Conservation (phyloP, 1,140 invertebrate species). For the Macrosteles quadrilineatus region DNA sequence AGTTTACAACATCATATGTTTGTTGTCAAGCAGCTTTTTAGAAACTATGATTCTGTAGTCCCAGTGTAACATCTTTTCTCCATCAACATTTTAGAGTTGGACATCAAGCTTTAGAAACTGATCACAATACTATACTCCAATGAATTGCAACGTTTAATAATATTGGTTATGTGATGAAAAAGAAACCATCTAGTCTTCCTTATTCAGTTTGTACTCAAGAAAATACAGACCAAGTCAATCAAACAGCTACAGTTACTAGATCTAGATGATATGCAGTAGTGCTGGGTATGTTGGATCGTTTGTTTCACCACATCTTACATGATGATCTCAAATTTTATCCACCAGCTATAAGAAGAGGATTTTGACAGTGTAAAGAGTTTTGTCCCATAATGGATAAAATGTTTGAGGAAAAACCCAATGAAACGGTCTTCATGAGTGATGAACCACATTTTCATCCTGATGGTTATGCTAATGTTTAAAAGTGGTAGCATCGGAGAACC, state of each 20-base stretch:
- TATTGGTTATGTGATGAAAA: conserved; percentile 34
- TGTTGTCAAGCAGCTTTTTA: conserved; percentile 29
- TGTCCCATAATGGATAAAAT: conserved; percentile 24
- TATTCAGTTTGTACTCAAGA: conserved; percentile 35
- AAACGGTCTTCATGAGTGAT: conserved; percentile 43
- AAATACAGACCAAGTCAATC: conserved; percentile 29
- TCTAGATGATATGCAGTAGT: conserved; percentile 22
- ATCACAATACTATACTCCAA: conserved; percentile 31
- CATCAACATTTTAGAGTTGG: conserved; percentile 31
- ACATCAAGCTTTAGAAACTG: conserved; percentile 19
- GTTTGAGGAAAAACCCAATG: conserved; percentile 12
- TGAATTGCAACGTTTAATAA: conserved; percentile 37
- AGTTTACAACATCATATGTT: conserved; percentile 30
- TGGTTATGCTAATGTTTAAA: conserved; percentile 47
- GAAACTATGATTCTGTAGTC: conserved; percentile 29
- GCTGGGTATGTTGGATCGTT: conserved; percentile 7
- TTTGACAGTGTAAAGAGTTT: conserved; percentile 26
- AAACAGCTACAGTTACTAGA: conserved; percentile 8
- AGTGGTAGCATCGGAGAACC: conserved; percentile 43
- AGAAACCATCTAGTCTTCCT: conserved; percentile 32
- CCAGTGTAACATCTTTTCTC: conserved; percentile 27
- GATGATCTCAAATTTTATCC: conserved; percentile 16
- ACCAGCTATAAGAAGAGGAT: conserved; percentile 23
- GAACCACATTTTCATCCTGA: conserved; percentile 48
- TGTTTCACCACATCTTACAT: conserved; percentile 27